Conservation (phyloP, 2,113 vertebrate species). For the Antechinus flavipes region DNA sequence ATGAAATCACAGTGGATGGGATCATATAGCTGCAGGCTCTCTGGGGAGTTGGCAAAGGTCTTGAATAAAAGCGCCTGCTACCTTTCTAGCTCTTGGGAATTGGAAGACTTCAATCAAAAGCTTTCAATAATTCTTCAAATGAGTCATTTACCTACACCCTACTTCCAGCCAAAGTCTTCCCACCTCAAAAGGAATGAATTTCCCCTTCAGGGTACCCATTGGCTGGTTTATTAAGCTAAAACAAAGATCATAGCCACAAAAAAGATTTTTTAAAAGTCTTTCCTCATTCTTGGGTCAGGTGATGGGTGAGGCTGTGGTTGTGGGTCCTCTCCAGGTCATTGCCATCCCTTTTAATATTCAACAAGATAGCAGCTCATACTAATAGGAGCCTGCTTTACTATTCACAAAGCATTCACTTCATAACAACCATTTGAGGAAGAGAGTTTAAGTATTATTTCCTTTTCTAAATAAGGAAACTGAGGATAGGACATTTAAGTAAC, state of each 20-base stretch:
- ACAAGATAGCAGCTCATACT: neutral
- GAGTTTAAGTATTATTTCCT: neutral
- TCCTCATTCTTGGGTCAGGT: neutral
- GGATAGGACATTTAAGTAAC: neutral
- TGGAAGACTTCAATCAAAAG: neutral
- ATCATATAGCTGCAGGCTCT: conserved; percentile 46
- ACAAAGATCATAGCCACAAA: neutral
- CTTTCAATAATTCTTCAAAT: neutral
- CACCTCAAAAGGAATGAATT: conserved; percentile 46
- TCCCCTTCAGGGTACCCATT: conserved; percentile 42
- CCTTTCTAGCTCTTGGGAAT: neutral
- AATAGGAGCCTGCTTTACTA: neutral
- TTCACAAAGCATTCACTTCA: neutral
- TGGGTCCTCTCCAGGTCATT: neutral
- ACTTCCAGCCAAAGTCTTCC: conserved; percentile 33
- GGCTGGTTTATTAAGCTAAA: conserved; percentile 1
- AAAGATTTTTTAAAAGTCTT: neutral
- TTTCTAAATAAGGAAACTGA: neutral
- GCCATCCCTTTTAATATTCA: neutral
- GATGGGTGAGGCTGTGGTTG: neutral
- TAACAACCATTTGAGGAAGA: neutral
- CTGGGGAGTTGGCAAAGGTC: conserved; percentile 14
- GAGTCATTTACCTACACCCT: neutral
- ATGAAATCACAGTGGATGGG: conserved; percentile 48
- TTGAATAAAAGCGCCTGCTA: neutral